phyloP scores from a whole-genome alignment of 1,140 invertebrate species.

The Drosophila parabipectinata region DNA sequence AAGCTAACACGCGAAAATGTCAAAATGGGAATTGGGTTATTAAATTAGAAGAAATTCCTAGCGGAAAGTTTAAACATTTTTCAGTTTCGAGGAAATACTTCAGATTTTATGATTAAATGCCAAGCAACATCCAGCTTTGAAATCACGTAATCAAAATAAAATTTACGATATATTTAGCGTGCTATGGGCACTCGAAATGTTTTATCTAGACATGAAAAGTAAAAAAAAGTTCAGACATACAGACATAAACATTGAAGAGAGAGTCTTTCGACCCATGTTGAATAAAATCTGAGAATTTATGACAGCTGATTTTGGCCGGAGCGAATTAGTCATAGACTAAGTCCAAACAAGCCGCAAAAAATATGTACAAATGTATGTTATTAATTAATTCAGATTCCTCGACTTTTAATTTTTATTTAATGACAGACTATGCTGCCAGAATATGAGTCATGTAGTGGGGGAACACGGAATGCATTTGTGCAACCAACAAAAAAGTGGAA shows the following conservation, averaged over 20 bases:
- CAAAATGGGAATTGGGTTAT: constrained; percentile 17
- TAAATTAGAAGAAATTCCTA: neutral
- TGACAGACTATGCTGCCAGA: constrained; percentile 33
- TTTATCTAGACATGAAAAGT: constrained; percentile 45
- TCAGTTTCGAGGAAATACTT: neutral
- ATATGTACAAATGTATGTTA: too few species aligned
- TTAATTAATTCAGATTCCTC: neutral
- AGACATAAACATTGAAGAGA: constrained; percentile 34
- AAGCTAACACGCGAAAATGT: constrained; percentile 18
- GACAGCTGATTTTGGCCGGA: constrained; percentile 35
- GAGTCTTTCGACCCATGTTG: constrained; percentile 43
- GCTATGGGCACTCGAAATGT: constrained; percentile 6
- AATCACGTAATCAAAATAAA: constrained; percentile 43
- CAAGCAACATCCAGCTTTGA: constrained; percentile 3
- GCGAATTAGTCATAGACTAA: constrained; percentile 61
- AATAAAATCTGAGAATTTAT: constrained; percentile 72
- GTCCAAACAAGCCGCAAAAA: constrained; percentile 35
- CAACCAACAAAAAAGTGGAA: constrained; percentile 12
- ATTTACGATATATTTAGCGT: constrained; percentile 39
- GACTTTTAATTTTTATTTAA: constrained; percentile 8
- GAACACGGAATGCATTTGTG: constrained; percentile 36
- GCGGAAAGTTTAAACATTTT: neutral
- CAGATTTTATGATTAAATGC: neutral
- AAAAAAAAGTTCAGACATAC: neutral
- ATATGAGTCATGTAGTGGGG: constrained; percentile 40